Evolutionary conservation across 1,140 invertebrate species (phyloP), one percentile per base, ranked within the genome.

Genomic region (Sinella curviseta): DNA sequence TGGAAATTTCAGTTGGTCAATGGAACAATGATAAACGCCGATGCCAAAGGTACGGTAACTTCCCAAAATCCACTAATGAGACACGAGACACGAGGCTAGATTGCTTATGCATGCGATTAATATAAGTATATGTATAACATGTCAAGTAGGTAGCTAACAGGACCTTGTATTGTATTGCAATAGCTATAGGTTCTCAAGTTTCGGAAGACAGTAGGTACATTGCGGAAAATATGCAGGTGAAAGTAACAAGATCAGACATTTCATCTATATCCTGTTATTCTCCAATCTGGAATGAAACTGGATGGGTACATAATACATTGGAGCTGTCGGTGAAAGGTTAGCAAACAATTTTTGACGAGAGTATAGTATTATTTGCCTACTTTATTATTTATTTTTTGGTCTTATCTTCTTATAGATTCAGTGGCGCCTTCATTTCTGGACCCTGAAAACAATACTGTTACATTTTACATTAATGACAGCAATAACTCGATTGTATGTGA

Each of bases 221-320:
- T 33, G 26, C 65, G 4, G 65, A 70, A 33, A 36, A 79, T n/a
- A 60, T 65, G 28, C 17, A 28, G 26, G 74, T 76, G 26, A 65
- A 54, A 54, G 76, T 79, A 16, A 30, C 67, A n/a, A 16, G 48
- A 33, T 67, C 79, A 60, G 60, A 77, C 31, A 74, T 80, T n/a
- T 14, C 31, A 31, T 14, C 48, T 31, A 33, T 80, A 35, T 39
- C 77, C 0, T 80, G 79, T 31, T 30, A n/a, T 33, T 75, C 79
- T 16, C 79, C 75, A 20, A 33, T 80, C 1, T 80, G 79, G 79
- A 80, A 80, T 65, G 75, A 80, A 34, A 54, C 65, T 8, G 17
- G 20, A 20, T 77, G 39, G 36, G 54, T 77, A 0, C 67, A 77
- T 60, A 65, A 65, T 26, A 35, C 75, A 26, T 26, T 67, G 4